Conservation (phyloP, 1,140 invertebrate species). For the Caligus rogercresseyi region DNA sequence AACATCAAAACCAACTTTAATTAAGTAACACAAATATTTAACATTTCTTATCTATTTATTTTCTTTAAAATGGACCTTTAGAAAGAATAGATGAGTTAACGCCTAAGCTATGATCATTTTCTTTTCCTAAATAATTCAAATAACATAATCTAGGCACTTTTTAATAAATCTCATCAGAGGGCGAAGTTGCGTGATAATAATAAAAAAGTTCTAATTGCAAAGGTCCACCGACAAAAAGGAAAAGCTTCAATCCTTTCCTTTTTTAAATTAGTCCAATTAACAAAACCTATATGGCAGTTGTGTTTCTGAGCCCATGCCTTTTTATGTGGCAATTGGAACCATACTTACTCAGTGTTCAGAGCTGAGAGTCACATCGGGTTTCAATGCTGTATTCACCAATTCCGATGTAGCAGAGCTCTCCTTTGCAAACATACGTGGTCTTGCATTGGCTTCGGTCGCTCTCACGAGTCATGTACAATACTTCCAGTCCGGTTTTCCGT, state of each 20-base stretch:
- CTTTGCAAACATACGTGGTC: background rate
- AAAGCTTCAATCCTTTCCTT: background rate
- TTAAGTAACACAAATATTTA: too few relatives aligned
- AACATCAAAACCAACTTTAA: too few relatives aligned
- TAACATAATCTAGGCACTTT: too few relatives aligned
- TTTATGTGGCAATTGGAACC: background rate
- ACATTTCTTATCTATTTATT: too few relatives aligned
- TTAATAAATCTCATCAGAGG: background rate
- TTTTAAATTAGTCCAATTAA: background rate
- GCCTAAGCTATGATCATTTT: too few relatives aligned
- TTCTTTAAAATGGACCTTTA: too few relatives aligned
- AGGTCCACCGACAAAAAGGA: too few relatives aligned
- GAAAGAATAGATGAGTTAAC: too few relatives aligned
- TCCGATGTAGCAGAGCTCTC: background rate
- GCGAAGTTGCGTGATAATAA: background rate
- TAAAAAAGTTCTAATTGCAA: too few relatives aligned
- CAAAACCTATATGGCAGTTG: background rate
- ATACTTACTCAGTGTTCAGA: background rate
- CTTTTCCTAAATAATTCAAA: too few relatives aligned
- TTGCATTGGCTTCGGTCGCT: background rate
- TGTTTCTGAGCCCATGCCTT: background rate
- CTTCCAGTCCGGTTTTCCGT: background rate
- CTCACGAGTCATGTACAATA: background rate
- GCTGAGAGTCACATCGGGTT: background rate
- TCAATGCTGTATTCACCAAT: background rate